phyloP scores from a whole-genome alignment of 2,797 vertebrate species.

The Alauda arvensis region DNA sequence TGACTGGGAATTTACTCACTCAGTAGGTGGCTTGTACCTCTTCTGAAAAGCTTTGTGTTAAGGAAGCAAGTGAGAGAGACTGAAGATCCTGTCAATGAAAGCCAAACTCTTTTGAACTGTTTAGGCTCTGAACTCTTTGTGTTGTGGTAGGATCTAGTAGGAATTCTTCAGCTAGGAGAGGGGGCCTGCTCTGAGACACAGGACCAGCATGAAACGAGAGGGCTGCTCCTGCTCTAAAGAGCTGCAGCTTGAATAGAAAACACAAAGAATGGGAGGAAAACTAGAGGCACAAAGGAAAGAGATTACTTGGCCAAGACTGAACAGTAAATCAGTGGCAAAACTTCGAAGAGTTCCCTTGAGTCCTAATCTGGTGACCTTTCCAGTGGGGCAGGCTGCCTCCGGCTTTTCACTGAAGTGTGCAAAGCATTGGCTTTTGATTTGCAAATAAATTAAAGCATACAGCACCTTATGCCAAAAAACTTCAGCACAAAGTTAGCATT shows the following conservation, averaged over 20 bases:
- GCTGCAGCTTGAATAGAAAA: constrained; percentile 36
- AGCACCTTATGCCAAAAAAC: constrained; percentile 28
- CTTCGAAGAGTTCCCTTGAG: constrained; percentile 40
- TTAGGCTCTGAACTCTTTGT: constrained; percentile 4
- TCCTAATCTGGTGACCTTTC: constrained; percentile 58
- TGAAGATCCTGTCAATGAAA: background rate
- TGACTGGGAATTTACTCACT: constrained; percentile 15
- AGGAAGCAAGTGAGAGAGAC: background rate
- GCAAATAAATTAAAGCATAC: constrained; percentile 55
- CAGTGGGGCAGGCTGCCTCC: constrained; percentile 55
- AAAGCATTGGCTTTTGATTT: constrained; percentile 53
- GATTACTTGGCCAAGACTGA: constrained; percentile 40
- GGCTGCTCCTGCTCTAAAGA: constrained; percentile 19
- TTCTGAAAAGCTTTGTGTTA: constrained; percentile 9
- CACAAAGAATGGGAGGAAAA: constrained; percentile 34
- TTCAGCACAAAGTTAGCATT: constrained; percentile 42
- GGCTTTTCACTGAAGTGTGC: constrained; percentile 60
- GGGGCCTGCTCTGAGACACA: background rate
- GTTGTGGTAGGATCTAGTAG: constrained; percentile 13
- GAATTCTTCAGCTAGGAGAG: background rate
- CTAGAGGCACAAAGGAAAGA: constrained; percentile 36
- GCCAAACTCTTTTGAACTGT: background rate
- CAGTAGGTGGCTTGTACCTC: background rate
- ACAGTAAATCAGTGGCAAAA: constrained; percentile 55
- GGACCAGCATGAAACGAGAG: background rate